Evolutionary conservation across 2,888 invertebrate species (phyloP), one percentile per base, ranked within the genome.

Genomic region (Parthenolecanium corni): DNA sequence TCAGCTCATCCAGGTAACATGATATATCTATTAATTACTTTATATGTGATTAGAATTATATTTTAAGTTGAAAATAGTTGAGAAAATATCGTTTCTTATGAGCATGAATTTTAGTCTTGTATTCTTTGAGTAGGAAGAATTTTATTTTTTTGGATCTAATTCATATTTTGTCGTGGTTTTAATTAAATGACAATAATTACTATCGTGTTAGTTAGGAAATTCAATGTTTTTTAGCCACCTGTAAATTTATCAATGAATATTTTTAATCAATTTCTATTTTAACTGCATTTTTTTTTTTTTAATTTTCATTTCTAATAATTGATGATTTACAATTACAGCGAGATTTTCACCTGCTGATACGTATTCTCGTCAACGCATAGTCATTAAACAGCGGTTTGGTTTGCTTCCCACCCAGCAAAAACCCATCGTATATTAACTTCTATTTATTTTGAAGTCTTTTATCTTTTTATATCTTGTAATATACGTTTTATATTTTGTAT

Each of bases 331-430:
- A 65, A 58, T 80, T 81, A 42, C 75, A 85, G 94, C 95, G 64
- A 84, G 92, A 51, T 96, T 95, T 74, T 92, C 95, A 1, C 94
- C 95, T 0, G 93, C 94, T 74, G 95, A 96, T 73, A 89, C 90
- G 74, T 92, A 86, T 74, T 94, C 93, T 1, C 81, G 86, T 67
- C 86, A 95, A 70, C 79, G 95, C 69, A 83, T 95, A 66, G 85
- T 82, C 11, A 83, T 93, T 66, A 95, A 96, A 77, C 86, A 87
- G 72, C 80, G 95, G 70, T 95, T 91, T 75, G 86, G 86, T 21
- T 78, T 95, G 18, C 79, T 95, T 21, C 78, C 88, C 9, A 92
- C 90, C 12, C 93, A 94, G 72, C 82, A 86, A 71, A 84, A 90
- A 9, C 79, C 82, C 70, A 83, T 84, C 44, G 76, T 82, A 52